Percentiles rank a stretch among this genome's conserved stretches.
These are phyloP conservation scores for zebrafish (Danio rerio) DNA, from an alignment of 2,113 vertebrate species.

Conservation along the genomic window DNA sequence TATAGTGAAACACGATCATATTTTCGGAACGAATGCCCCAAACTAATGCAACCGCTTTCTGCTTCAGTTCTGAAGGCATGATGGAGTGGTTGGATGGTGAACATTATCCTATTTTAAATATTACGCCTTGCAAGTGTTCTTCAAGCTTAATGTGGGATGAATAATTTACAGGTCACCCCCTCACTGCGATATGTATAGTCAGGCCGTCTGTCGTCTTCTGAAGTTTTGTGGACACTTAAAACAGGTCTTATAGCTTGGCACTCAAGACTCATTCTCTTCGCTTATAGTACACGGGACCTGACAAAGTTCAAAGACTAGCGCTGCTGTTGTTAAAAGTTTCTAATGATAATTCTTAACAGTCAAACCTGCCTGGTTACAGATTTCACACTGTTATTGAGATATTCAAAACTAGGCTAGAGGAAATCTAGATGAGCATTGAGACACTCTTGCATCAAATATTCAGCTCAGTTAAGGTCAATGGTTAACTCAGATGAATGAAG, in stretches of 20 bases:
- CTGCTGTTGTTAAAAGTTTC: constrained; percentile 2
- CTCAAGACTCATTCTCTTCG: constrained; percentile 57
- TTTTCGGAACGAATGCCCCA: constrained; percentile 62
- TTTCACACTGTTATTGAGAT: not conserved
- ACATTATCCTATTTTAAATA: constrained; percentile 80
- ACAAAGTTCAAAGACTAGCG: not conserved
- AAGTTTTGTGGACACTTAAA: constrained; percentile 53
- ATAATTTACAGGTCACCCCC: constrained; percentile 74
- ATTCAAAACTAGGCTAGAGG: not conserved
- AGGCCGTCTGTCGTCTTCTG: constrained; percentile 61
- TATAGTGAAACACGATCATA: constrained; percentile 66
- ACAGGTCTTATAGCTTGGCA: constrained; percentile 56
- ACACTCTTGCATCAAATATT: not conserved
- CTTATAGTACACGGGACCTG: constrained; percentile 46
- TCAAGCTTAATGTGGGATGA: constrained; percentile 77
- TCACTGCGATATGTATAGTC: constrained; percentile 66
- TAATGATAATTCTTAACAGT: too few species aligned
- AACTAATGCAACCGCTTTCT: constrained; percentile 63
- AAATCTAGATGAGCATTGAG: not conserved
- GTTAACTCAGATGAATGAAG: not conserved
- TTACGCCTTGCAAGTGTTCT: constrained; percentile 73
- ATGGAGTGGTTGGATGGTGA: constrained; percentile 76
- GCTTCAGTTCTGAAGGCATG: constrained; percentile 69
- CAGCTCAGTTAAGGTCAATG: not conserved
- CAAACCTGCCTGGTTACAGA: constrained; percentile 8